Evolutionary conservation across 2,113 vertebrate species (phyloP).

Genomic region (Hylia prasina): DNA sequence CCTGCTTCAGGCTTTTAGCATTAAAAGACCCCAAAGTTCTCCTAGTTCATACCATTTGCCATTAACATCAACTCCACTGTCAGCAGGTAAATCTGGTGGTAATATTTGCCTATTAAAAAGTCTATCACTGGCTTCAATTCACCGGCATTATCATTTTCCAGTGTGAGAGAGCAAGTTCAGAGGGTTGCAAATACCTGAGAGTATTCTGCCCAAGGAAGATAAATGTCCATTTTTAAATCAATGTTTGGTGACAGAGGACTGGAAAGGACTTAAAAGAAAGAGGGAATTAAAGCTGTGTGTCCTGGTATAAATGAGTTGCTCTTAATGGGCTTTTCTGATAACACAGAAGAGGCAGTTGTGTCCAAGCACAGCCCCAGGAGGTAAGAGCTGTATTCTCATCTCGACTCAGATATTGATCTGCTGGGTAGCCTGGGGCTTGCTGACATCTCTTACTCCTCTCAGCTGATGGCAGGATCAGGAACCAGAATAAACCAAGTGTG

Average conservation of each 20-base stretch:
- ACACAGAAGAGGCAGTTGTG: background rate
- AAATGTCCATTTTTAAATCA: background rate
- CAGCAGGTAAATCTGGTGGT: conserved; percentile 1
- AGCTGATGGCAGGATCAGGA: background rate
- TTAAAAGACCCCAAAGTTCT: background rate
- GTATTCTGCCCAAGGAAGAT: background rate
- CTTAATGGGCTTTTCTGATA: conserved; percentile 13
- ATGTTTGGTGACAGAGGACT: background rate
- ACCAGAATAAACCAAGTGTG: background rate
- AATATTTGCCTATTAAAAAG: conserved; percentile 16
- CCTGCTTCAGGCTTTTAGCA: background rate
- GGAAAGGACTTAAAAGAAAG: conserved; percentile 2
- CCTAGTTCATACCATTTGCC: background rate
- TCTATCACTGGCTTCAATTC: background rate
- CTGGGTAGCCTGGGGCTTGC: background rate
- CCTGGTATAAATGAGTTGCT: background rate
- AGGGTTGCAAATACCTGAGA: background rate
- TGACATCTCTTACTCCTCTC: background rate
- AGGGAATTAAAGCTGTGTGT: background rate
- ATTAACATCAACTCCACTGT: background rate
- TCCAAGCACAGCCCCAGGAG: background rate
- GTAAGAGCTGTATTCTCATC: background rate
- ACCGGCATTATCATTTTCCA: background rate
- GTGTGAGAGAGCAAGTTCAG: background rate
- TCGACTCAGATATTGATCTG: background rate